phyloP scores from a whole-genome alignment of 1,140 invertebrate species.

The Nebria ingens region DNA sequence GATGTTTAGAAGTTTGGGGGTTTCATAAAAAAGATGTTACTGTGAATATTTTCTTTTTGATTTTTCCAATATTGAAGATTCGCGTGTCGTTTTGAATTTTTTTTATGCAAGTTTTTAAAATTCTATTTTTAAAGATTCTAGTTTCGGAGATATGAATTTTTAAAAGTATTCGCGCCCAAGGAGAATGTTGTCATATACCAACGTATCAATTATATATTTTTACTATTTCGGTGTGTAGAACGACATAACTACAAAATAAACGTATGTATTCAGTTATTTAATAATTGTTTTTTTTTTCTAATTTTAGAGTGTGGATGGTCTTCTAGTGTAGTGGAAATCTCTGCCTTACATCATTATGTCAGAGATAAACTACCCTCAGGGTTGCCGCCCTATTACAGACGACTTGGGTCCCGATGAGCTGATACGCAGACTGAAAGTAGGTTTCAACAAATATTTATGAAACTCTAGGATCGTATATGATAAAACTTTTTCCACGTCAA shows the following conservation, averaged over 20 bases:
- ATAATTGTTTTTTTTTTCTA: too few relatives aligned
- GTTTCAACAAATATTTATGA: neutral
- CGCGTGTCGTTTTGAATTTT: too few relatives aligned
- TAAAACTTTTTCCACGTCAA: too few relatives aligned
- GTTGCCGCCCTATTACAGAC: slow-evolving; percentile 79
- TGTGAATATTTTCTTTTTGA: too few relatives aligned
- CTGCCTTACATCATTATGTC: slow-evolving; percentile 43
- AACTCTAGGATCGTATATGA: neutral
- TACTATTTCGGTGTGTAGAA: neutral
- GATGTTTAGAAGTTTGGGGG: too few relatives aligned
- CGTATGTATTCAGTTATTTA: neutral
- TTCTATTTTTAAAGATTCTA: too few relatives aligned
- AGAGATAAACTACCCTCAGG: slow-evolving; percentile 77
- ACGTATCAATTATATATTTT: neutral
- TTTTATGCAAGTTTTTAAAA: too few relatives aligned
- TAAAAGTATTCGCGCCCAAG: too few relatives aligned
- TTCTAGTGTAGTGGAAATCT: slow-evolving; percentile 7
- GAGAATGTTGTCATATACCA: too few relatives aligned
- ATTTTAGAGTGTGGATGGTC: slow-evolving; percentile 3
- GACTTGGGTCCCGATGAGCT: slow-evolving; percentile 92
- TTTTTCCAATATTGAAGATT: too few relatives aligned
- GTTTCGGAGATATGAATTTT: too few relatives aligned
- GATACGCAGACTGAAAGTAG: slow-evolving; percentile 83
- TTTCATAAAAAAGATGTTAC: too few relatives aligned
- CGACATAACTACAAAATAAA: neutral